Conservation (phyloP, 2,888 invertebrate genomes). For the Drosophila kambysellisi region DNA sequence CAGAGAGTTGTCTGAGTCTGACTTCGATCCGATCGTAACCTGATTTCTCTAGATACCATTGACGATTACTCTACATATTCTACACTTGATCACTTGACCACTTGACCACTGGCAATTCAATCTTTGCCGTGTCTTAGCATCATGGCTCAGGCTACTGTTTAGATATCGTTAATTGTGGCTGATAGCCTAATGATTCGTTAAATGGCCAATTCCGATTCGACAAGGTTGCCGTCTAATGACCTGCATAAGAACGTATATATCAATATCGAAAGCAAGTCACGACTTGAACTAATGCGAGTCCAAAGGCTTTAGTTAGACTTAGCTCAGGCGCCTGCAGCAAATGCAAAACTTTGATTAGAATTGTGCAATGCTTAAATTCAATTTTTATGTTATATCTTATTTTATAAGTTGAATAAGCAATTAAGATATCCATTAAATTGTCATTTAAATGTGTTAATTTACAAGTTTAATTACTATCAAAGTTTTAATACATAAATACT, state of each 20-base stretch:
- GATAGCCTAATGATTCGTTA: constrained; percentile 57
- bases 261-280: constrained; percentile 40
- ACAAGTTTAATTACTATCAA: background rate
- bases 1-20: constrained; percentile 60
- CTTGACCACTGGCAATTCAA: constrained; percentile 8
- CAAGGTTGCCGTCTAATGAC: constrained; percentile 63
- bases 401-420: background rate
- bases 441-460: background rate
- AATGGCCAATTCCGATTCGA: constrained; percentile 31
- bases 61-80: constrained; percentile 13
- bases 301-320: background rate
- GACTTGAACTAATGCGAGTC: constrained; percentile 25
- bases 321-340: background rate
- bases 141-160: constrained; percentile 39
- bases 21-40: constrained; percentile 64
- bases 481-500: background rate
- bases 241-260: constrained; percentile 31
- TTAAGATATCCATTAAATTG: background rate
- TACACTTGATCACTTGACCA: constrained; percentile 11
- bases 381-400: background rate
- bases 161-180: constrained; percentile 53
- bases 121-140: constrained; percentile 8
- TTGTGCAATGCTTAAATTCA: background rate
- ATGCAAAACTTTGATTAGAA: background rate
- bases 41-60: constrained; percentile 57